Conservation (phyloP, 2,888 invertebrate genomes). For the Dicyrtomina minuta region DNA sequence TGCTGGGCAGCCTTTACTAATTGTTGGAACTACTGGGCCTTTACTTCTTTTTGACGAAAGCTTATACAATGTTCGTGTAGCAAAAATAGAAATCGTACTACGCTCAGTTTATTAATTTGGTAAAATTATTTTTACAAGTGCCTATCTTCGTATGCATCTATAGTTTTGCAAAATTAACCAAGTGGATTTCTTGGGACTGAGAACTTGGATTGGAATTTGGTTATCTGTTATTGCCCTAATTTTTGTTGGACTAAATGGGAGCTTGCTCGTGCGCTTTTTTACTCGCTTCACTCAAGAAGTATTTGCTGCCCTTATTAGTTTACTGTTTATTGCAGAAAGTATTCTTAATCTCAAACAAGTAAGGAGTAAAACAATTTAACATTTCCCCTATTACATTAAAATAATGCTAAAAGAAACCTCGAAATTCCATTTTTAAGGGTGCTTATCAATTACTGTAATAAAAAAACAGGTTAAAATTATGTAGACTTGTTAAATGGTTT, state of each 20-base stretch:
- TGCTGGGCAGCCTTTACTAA: slow-evolving; percentile 60
- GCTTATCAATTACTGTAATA: too few relatives aligned
- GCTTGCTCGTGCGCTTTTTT: slow-evolving; percentile 85
- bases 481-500: neutral
- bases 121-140: too few relatives aligned
- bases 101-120: too few relatives aligned
- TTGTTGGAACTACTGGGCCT: slow-evolving; percentile 59
- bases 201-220: slow-evolving; percentile 94
- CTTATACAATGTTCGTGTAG: slow-evolving; percentile 30
- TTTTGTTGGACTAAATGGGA: slow-evolving; percentile 88
- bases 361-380: too few relatives aligned
- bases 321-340: slow-evolving; percentile 92
- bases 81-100: too few relatives aligned
- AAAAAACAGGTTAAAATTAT: neutral
- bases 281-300: slow-evolving; percentile 96
- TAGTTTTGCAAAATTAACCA: slow-evolving; percentile 67
- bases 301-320: slow-evolving; percentile 90
- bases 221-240: slow-evolving; percentile 77
- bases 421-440: too few relatives aligned
- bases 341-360: slow-evolving; percentile 74
- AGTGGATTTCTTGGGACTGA: slow-evolving; percentile 79
- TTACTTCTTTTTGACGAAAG: slow-evolving; percentile 59
- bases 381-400: too few relatives aligned
- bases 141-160: too few relatives aligned
- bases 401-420: too few relatives aligned